These are phyloP conservation scores for Laticauda colubrina DNA, from an alignment of 2,113 vertebrate genomes.

Conservation along the genomic window DNA sequence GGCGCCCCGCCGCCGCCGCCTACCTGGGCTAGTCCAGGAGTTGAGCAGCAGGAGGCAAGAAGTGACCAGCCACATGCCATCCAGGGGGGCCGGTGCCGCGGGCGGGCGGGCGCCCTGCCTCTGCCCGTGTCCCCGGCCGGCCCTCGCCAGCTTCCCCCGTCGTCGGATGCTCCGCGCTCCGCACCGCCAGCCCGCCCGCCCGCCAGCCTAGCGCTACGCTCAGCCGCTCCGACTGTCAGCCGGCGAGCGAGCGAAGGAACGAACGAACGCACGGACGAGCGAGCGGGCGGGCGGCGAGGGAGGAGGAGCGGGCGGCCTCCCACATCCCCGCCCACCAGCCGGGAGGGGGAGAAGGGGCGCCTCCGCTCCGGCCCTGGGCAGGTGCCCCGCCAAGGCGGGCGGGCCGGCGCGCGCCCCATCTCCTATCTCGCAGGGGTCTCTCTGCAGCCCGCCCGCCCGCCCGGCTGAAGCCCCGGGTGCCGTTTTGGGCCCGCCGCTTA, in stretches of 20 bases:
- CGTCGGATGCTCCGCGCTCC: conserved; percentile 5
- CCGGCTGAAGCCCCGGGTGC: not conserved
- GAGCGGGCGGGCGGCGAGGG: not conserved
- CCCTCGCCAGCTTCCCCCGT: conserved; percentile 31
- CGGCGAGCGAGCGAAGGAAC: not conserved
- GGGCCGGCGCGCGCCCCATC: not conserved
- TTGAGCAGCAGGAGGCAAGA: conserved; percentile 94
- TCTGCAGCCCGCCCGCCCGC: not conserved
- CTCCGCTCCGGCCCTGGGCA: not conserved
- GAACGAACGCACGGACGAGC: not conserved
- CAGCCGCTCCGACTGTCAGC: conserved; percentile 12
- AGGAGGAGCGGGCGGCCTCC: conserved; percentile 4
- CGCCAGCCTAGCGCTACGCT: not conserved
- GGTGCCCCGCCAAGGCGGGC: not conserved
- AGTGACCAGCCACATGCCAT: conserved; percentile 99
- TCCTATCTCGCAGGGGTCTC: not conserved
- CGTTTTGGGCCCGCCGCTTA: not conserved
- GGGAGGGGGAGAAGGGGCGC: not conserved
- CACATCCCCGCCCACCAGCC: conserved; percentile 32
- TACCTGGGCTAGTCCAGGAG: conserved; percentile 91
- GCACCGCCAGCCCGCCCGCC: not conserved
- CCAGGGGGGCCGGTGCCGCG: conserved; percentile 85
- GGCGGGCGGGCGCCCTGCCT: conserved; percentile 80
- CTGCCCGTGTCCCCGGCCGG: conserved; percentile 37
- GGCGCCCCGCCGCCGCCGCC: conserved; percentile 25